Conservation (phyloP, 2,113 vertebrate species). For the Antechinus stuartii region DNA sequence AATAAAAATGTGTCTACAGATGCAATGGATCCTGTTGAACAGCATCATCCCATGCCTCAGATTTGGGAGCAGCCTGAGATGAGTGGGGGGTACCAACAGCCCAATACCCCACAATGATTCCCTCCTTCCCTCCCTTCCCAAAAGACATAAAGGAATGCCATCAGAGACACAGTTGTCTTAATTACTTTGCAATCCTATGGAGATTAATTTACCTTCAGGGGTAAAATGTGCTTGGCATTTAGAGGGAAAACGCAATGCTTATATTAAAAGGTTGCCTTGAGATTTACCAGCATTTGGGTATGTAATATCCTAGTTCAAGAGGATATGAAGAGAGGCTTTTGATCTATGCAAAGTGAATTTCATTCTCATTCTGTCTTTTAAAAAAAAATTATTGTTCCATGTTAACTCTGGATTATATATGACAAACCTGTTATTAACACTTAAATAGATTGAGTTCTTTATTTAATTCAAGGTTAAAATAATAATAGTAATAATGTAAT, state of each 20-base stretch:
- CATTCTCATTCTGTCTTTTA: slow-evolving; percentile 42
- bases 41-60: too few species aligned
- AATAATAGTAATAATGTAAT: background rate
- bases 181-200: slow-evolving; percentile 74
- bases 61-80: too few species aligned
- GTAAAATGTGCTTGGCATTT: slow-evolving; percentile 66
- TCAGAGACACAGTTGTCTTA: slow-evolving; percentile 71
- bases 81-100: slow-evolving; percentile 39
- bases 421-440: slow-evolving; percentile 64
- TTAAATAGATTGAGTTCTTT: slow-evolving; percentile 60
- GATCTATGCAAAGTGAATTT: slow-evolving; percentile 49
- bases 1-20: background rate
- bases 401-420: slow-evolving; percentile 53
- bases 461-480: slow-evolving; percentile 34
- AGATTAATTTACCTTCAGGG: slow-evolving; percentile 73
- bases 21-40: background rate
- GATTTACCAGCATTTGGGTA: slow-evolving; percentile 11
- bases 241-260: slow-evolving; percentile 61
- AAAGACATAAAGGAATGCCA: slow-evolving; percentile 56
- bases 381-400: slow-evolving; percentile 47
- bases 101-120: slow-evolving; percentile 48
- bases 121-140: slow-evolving; percentile 60
- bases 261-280: slow-evolving; percentile 69
- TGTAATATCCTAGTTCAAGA: slow-evolving; percentile 3
- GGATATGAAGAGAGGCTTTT: slow-evolving; percentile 41